Base-by-base conservation (phyloP, 2,113 vertebrate genomes). In the Plecotus auritus region DNA sequence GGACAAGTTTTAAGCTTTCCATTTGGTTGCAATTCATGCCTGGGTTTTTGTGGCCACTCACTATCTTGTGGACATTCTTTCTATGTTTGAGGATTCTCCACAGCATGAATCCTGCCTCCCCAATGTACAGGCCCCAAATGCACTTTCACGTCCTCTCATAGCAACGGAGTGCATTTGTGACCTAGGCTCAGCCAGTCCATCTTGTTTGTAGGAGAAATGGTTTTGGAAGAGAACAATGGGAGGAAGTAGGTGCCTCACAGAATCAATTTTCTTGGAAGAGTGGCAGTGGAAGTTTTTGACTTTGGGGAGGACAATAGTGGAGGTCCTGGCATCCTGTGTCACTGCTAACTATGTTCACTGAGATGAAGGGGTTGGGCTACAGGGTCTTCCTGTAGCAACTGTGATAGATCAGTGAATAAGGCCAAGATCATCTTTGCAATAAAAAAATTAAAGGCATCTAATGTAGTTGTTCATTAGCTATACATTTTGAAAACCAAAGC, bases 201-300 rank as follows among this genome's bases (percentile, higher is more conserved):
- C 26, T 70, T 83, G 69, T 32, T 40, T 49, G 1, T 17, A 81
- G 42, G 56, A 96, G 73, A 96, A 80, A 74, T 23, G 61, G 49
- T 80, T 95, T 83, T 11, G 74, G 83, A 73, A 91, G 54, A 83
- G 66, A 88, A 93, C 93, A 88, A 94, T 81, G 56, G 94, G 61
- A 78, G 86, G 93, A 96, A 87, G 66, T 66, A 42, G 45, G 84
- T 49, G 56, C 45, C 32, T 96, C 92, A 61, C 37, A 61, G 84
- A 76, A 70, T 45, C 83, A 20, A 9, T 42, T 80, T 91, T 94
- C 87, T 95, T 59, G 70, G 37, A 76, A 87, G 84, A 59, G 84
- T 59, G 64, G 74, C 86, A 69, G 32, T 51, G 23, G 88, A 47
- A 70, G 30, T 54, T 64, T 83, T 37, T 91, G 78, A 64, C 32